Evolutionary conservation across 2,113 vertebrate species (phyloP).

Genomic region (Saimiri boliviensis): DNA sequence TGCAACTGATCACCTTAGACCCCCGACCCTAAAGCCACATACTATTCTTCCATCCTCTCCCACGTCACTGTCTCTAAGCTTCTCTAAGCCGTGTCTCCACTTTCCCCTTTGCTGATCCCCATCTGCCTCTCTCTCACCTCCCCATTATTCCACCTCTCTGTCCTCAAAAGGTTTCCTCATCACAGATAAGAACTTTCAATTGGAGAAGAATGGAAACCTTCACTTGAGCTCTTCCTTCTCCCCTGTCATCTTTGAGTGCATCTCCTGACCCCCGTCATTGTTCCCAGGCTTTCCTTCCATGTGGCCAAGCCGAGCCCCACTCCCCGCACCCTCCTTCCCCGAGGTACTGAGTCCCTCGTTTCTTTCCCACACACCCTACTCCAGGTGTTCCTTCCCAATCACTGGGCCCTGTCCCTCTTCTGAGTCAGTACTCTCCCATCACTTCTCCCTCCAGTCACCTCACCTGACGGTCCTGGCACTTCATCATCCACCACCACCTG

Average conservation of each 20-base stretch:
- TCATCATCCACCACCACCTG: neutral
- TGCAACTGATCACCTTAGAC: neutral
- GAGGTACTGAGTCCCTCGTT: neutral
- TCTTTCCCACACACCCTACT: neutral
- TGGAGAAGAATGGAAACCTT: neutral
- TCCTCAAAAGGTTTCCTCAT: neutral
- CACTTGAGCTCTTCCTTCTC: neutral
- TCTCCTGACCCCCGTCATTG: neutral
- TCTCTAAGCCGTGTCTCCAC: fast-evolving
- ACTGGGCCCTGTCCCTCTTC: neutral
- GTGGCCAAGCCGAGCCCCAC: neutral
- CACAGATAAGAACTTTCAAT: neutral
- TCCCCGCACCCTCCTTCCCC: too few relatives aligned
- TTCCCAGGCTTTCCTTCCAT: neutral
- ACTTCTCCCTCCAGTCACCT: neutral
- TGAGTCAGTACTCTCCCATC: neutral
- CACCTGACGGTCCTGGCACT: constrained; percentile 20
- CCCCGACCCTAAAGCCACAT: too few relatives aligned
- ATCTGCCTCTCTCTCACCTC: too few relatives aligned
- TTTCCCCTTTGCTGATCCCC: neutral
- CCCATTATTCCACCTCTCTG: neutral
- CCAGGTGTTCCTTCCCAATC: neutral
- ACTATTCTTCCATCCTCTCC: neutral
- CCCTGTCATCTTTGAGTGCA: neutral
- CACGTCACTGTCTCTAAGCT: fast-evolving